phyloP scores from a whole-genome alignment of 92 coral and sea anemone species.

The Zoanthus gigantus region DNA sequence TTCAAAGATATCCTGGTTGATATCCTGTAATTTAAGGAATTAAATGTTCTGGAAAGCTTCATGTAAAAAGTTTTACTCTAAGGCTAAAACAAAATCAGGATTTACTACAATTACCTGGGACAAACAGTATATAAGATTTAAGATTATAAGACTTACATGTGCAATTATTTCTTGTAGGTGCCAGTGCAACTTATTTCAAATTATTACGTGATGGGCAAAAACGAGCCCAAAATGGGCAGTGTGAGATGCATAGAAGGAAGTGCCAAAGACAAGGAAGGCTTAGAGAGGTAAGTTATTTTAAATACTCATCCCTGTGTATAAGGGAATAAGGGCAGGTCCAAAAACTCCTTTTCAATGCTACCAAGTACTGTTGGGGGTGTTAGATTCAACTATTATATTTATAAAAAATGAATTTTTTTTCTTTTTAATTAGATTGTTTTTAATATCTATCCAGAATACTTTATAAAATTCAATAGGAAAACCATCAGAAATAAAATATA shows the following conservation, averaged over 20 bases:
- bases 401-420: background rate
- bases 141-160: background rate
- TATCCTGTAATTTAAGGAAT: background rate
- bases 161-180: constrained; percentile 4
- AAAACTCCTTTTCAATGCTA: constrained; percentile 6
- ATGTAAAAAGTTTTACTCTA: background rate
- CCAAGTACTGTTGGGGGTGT: background rate
- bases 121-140: constrained; percentile 1
- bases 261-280: constrained; percentile 14
- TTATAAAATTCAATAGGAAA: too few species aligned
- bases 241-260: background rate
- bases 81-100: background rate
- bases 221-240: background rate
- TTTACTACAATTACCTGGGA: background rate
- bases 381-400: background rate
- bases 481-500: too few species aligned
- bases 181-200: constrained; percentile 24
- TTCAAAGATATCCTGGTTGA: constrained; percentile 1
- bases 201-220: background rate
- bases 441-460: too few species aligned
- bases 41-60: constrained; percentile 1
- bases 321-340: background rate
- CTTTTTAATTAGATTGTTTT: background rate
- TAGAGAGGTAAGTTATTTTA: constrained; percentile 1
- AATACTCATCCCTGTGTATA: background rate